Conservation (phyloP, 1,140 invertebrate species). For the Brachionus asplanchnoidis region DNA sequence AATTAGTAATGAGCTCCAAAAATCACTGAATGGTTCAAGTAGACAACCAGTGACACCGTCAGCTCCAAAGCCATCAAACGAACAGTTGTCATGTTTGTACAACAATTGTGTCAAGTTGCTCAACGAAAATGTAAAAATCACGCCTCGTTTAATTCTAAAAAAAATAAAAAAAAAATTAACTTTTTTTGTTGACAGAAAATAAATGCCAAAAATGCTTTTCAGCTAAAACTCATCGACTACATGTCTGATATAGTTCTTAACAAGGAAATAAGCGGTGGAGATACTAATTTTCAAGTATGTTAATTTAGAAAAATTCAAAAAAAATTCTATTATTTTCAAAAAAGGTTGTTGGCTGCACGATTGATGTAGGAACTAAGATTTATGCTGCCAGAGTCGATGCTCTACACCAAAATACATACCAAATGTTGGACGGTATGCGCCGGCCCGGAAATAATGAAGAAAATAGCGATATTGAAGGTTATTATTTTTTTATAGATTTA, state of each 20-base stretch:
- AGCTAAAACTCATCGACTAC: slow-evolving; percentile 33
- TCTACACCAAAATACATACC: slow-evolving; percentile 34
- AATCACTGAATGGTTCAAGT: background rate
- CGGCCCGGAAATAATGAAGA: background rate
- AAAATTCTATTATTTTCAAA: no score
- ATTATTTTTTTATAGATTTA: background rate
- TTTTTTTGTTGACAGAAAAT: slow-evolving; percentile 24
- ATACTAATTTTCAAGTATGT: slow-evolving; percentile 29
- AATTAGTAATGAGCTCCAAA: background rate
- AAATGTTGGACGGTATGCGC: slow-evolving; percentile 33
- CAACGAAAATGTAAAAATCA: slow-evolving; percentile 1
- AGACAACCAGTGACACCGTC: background rate
- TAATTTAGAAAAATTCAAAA: no score
- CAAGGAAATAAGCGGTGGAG: slow-evolving; percentile 24
- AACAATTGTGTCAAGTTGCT: slow-evolving; percentile 40
- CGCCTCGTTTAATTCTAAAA: background rate
- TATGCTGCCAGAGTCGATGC: slow-evolving; percentile 34
- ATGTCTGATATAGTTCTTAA: slow-evolving; percentile 33
- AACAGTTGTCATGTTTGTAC: slow-evolving; percentile 36
- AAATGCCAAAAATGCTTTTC: slow-evolving; percentile 40
- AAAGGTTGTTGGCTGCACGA: slow-evolving; percentile 32
- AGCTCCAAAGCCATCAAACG: slow-evolving; percentile 12
- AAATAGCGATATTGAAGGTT: background rate
- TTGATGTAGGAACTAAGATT: slow-evolving; percentile 38
- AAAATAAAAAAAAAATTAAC: background rate